These are phyloP conservation scores for Ptilodon capucinus DNA, from an alignment of 2,888 invertebrate species.

Conservation along the genomic window DNA sequence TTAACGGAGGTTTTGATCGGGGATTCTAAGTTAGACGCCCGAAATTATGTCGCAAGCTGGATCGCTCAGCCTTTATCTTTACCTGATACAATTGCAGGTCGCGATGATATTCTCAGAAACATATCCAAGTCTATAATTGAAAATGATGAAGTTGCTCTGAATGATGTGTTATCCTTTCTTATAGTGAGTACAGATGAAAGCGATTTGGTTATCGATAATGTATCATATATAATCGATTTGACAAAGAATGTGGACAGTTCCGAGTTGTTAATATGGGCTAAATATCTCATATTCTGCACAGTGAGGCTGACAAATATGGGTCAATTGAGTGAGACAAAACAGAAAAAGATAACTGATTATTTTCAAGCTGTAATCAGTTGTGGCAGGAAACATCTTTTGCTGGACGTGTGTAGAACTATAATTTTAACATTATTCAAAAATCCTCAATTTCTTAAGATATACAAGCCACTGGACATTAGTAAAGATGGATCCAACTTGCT, in stretches of 20 bases:
- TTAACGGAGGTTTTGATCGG: slow-evolving; percentile 74
- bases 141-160: slow-evolving; percentile 49
- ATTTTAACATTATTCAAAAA: slow-evolving; percentile 63
- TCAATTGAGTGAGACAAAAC: slow-evolving; percentile 45
- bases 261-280: slow-evolving; percentile 66
- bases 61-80: slow-evolving; percentile 50
- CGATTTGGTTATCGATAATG: slow-evolving; percentile 44
- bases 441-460: slow-evolving; percentile 64
- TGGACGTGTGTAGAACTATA: slow-evolving; percentile 56
- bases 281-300: slow-evolving; percentile 66
- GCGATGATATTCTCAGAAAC: slow-evolving; percentile 54
- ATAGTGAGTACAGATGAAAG: slow-evolving; percentile 45
- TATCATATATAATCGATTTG: slow-evolving; percentile 47
- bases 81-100: slow-evolving; percentile 52
- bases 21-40: slow-evolving; percentile 69
- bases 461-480: slow-evolving; percentile 57
- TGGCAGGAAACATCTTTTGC: slow-evolving; percentile 54
- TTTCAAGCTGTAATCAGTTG: slow-evolving; percentile 58
- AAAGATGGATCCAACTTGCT: slow-evolving; percentile 49
- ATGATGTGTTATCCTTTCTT: slow-evolving; percentile 56
- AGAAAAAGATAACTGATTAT: slow-evolving; percentile 52
- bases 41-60: slow-evolving; percentile 81
- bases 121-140: slow-evolving; percentile 70
- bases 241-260: slow-evolving; percentile 52
- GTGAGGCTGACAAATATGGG: slow-evolving; percentile 59